Evolutionary conservation across 2,113 vertebrate species (phyloP).

Genomic region (Anser cygnoides): DNA sequence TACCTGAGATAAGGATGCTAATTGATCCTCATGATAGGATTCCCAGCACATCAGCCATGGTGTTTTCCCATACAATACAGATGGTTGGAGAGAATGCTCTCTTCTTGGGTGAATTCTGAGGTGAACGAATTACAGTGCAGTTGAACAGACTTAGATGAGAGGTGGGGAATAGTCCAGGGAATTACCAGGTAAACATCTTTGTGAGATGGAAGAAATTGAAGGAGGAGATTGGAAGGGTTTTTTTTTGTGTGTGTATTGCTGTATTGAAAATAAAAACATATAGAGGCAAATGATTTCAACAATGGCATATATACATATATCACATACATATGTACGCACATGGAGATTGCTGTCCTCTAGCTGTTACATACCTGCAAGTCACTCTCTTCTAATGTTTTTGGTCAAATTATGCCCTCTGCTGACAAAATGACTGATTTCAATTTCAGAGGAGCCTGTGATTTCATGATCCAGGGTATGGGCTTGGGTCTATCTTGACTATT

Average conservation of each 20-base stretch:
- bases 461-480: background rate
- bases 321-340: background rate
- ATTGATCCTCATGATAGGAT: background rate
- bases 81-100: background rate
- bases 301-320: background rate
- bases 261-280: background rate
- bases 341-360: background rate
- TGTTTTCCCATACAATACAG: rapidly evolving
- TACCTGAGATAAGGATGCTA: background rate
- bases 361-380: too few species aligned
- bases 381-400: background rate
- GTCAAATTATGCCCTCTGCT: background rate
- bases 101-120: background rate
- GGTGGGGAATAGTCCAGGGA: background rate
- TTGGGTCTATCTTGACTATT: background rate
- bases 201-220: background rate
- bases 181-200: background rate
- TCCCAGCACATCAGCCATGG: background rate
- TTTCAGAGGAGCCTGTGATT: background rate
- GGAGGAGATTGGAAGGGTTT: background rate
- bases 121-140: background rate
- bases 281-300: background rate
- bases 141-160: background rate
- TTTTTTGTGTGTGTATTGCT: background rate
- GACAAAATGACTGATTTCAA: rapidly evolving